Evolutionary conservation across 2,113 vertebrate genomes (phyloP).

Genomic region (Chaetorhynchus papuensis): DNA sequence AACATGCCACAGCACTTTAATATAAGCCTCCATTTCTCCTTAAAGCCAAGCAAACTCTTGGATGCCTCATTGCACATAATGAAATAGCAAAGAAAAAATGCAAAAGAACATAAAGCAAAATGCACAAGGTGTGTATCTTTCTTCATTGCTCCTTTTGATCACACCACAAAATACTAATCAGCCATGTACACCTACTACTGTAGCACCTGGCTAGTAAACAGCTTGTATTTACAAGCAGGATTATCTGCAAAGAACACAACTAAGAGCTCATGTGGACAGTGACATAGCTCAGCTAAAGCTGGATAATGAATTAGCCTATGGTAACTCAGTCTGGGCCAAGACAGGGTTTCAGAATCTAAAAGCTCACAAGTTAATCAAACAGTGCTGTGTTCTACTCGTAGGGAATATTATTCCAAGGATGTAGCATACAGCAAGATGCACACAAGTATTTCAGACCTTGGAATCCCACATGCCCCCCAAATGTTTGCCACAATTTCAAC

Average conservation of each 20-base stretch:
- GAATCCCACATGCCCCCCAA: accelerated
- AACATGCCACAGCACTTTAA: background rate
- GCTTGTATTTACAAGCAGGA: background rate
- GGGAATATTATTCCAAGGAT: background rate
- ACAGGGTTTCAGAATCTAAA: background rate
- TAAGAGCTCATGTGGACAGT: background rate
- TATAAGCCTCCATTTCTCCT: background rate
- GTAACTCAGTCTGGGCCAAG: background rate
- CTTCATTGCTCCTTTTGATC: background rate
- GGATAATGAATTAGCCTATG: background rate
- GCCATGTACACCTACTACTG: background rate
- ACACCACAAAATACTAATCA: background rate
- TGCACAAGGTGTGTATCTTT: background rate
- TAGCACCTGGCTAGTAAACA: background rate
- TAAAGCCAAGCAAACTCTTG: background rate
- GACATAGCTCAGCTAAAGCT: background rate
- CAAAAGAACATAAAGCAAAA: background rate
- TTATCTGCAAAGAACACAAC: background rate
- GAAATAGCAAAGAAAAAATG: background rate
- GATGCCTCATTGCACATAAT: background rate
- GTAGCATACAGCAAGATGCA: background rate
- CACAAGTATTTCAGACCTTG: background rate
- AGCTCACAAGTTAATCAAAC: background rate
- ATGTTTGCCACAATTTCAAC: background rate
- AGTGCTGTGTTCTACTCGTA: background rate